Evolutionary conservation across 2,888 invertebrate genomes (phyloP).

Genomic region (Empis stercorea): DNA sequence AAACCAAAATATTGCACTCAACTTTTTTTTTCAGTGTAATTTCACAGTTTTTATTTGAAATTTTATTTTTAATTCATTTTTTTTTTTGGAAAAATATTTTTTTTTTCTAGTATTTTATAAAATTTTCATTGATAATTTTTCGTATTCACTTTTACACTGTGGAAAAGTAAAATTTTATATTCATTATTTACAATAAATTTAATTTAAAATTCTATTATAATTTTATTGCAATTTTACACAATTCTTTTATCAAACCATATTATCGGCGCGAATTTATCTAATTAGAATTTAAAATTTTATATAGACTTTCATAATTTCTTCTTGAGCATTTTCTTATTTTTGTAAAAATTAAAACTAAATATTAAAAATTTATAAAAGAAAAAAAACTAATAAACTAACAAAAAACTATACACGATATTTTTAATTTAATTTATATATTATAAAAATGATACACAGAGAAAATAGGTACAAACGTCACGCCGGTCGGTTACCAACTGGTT

Average conservation of each 20-base stretch:
- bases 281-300: neutral
- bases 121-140: neutral
- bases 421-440: slow-evolving; percentile 12
- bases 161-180: neutral
- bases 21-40: too few species aligned
- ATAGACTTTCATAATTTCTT: neutral
- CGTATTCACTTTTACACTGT: neutral
- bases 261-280: neutral
- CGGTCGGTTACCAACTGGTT: slow-evolving; percentile 38
- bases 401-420: too few species aligned
- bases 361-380: neutral
- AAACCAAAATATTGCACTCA: too few species aligned
- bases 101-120: neutral
- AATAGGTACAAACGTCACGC: slow-evolving; percentile 36
- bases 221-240: neutral
- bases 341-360: neutral
- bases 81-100: neutral
- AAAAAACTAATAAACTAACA: too few species aligned
- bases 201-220: neutral
- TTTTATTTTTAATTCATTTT: neutral
- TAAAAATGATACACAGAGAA: slow-evolving; percentile 14
- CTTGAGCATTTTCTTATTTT: neutral
- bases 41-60: neutral
- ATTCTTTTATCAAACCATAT: too few species aligned
- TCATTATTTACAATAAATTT: neutral